Percentiles rank a stretch among this genome's conserved stretches.
Conservation (phyloP, 1,140 invertebrate genomes). For the Triops longicaudatus region DNA sequence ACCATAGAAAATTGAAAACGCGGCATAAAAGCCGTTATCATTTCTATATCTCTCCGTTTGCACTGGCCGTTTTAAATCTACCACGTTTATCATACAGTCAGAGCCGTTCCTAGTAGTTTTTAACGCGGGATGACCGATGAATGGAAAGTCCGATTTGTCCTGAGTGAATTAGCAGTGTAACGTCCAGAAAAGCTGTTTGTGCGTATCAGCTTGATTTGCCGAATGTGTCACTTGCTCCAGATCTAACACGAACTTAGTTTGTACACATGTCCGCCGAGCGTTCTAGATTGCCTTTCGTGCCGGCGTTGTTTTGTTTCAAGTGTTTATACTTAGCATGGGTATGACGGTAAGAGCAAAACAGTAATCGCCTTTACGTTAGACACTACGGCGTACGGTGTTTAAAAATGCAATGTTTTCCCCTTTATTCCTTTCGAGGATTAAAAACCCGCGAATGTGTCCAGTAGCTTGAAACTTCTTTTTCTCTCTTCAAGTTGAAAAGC, state of each 20-base stretch:
- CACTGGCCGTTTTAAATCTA: neutral
- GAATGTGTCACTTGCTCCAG: too few species aligned
- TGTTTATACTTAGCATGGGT: neutral
- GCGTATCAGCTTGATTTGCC: neutral
- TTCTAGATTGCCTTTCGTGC: neutral
- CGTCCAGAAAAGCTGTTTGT: neutral
- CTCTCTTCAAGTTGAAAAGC: too few species aligned
- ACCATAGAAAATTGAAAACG: conserved; percentile 6
- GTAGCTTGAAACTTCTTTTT: neutral
- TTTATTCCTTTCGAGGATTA: too few species aligned
- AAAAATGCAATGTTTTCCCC: neutral
- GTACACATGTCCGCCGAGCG: neutral
- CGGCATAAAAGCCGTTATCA: neutral
- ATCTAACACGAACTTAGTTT: neutral
- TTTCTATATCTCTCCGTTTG: neutral
- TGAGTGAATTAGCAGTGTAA: neutral
- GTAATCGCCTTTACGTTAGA: neutral
- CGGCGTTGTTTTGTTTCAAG: neutral
- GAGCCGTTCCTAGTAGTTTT: neutral
- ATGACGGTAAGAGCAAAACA: neutral
- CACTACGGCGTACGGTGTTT: neutral
- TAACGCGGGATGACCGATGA: neutral
- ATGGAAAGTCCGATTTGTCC: neutral
- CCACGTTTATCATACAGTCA: neutral
- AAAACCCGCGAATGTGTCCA: too few species aligned